phyloP scores from a whole-genome alignment of 2,888 invertebrate genomes.

The Elaeidobius kamerunicus region DNA sequence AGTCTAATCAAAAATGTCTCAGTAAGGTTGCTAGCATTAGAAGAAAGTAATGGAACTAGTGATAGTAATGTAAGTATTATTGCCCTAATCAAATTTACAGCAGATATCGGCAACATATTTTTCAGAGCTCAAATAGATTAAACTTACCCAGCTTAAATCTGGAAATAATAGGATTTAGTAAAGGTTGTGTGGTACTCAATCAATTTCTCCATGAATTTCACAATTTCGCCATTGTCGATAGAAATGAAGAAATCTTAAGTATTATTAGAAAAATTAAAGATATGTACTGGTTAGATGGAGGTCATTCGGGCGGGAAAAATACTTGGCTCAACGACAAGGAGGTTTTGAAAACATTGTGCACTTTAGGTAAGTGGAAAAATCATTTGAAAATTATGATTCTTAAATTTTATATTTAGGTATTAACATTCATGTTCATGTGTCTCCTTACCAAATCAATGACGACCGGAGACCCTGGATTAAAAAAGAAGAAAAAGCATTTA shows the following conservation, averaged over 20 bases:
- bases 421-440: slow-evolving; percentile 75
- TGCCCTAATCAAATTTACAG: too few relatives aligned
- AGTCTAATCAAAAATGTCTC: slow-evolving; percentile 59
- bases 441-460: slow-evolving; percentile 87
- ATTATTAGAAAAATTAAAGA: slow-evolving; percentile 66
- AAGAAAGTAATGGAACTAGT: slow-evolving; percentile 51
- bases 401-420: slow-evolving; percentile 58
- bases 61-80: slow-evolving; percentile 35
- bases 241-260: slow-evolving; percentile 58
- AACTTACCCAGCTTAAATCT: slow-evolving; percentile 20
- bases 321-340: slow-evolving; percentile 82
- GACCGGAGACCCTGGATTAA: slow-evolving; percentile 80
- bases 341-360: slow-evolving; percentile 69
- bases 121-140: neutral
- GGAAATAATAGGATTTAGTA: slow-evolving; percentile 74
- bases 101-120: too few relatives aligned
- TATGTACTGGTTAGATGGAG: slow-evolving; percentile 91
- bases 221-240: slow-evolving; percentile 64
- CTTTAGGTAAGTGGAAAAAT: slow-evolving; percentile 66
- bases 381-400: too few relatives aligned
- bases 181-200: slow-evolving; percentile 91
- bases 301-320: slow-evolving; percentile 83
- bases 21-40: slow-evolving; percentile 51
- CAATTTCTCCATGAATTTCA: slow-evolving; percentile 85
- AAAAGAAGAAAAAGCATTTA: slow-evolving; percentile 76